These are phyloP conservation scores for Urechis unicinctus DNA, from an alignment of 2,888 invertebrate genomes.

Conservation along the genomic window DNA sequence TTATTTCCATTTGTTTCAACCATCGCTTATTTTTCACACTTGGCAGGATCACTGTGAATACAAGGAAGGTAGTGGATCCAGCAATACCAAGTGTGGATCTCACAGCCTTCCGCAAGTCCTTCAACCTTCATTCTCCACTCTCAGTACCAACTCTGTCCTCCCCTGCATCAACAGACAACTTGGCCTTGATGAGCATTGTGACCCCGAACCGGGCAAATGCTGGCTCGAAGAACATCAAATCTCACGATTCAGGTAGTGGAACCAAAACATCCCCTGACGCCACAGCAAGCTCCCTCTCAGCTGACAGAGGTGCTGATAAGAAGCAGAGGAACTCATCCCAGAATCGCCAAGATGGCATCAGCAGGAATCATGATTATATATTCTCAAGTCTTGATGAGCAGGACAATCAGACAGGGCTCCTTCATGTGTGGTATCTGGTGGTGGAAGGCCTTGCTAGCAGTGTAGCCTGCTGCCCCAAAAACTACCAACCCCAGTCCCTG, in stretches of 20 bases:
- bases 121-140: neutral
- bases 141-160: too few relatives aligned
- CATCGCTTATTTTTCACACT: neutral
- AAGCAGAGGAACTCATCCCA: too few relatives aligned
- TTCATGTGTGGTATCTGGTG: conserved; percentile 81
- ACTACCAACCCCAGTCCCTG: conserved; percentile 76
- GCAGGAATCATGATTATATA: neutral
- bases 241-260: too few relatives aligned
- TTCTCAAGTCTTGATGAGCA: conserved; percentile 25
- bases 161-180: too few relatives aligned
- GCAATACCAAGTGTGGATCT: conserved; percentile 73
- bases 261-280: too few relatives aligned
- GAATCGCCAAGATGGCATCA: neutral
- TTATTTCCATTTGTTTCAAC: neutral
- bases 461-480: conserved; percentile 64
- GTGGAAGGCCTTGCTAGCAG: conserved; percentile 67
- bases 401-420: conserved; percentile 57
- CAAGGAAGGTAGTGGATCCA: conserved; percentile 65
- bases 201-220: too few relatives aligned
- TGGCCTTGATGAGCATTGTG: too few relatives aligned
- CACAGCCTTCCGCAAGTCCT: conserved; percentile 56
- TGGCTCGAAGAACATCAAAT: too few relatives aligned
- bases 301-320: too few relatives aligned
- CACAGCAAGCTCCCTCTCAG: too few relatives aligned
- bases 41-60: neutral